Evolutionary conservation across 2,113 vertebrate species (phyloP).

Genomic region (Nipponia nippon): DNA sequence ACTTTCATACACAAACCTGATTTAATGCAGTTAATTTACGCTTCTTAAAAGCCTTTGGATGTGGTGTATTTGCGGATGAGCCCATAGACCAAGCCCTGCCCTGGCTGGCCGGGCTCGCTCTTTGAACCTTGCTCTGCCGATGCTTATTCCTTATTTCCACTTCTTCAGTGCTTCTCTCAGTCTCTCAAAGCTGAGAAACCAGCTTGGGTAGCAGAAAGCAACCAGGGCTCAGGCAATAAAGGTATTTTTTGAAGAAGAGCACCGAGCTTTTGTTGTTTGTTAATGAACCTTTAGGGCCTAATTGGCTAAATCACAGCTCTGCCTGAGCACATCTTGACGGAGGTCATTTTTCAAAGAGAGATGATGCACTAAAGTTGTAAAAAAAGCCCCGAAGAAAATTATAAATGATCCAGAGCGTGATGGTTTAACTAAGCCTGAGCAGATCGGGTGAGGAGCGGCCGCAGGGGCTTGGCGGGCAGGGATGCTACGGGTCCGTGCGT

Average conservation of each 20-base stretch:
- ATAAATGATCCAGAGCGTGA: neutral
- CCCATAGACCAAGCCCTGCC: neutral
- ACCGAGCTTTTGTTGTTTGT: rapidly evolving
- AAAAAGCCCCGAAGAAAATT: neutral
- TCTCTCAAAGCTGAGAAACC: neutral
- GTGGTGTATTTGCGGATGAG: neutral
- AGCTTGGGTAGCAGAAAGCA: neutral
- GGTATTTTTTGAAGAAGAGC: neutral
- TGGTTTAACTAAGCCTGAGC: neutral
- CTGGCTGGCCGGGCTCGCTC: rapidly evolving
- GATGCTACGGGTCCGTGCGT: rapidly evolving
- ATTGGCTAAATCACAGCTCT: neutral
- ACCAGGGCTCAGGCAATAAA: neutral
- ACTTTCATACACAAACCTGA: neutral
- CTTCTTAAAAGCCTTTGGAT: neutral
- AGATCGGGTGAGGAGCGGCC: neutral
- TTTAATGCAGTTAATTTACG: neutral
- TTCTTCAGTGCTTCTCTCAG: neutral
- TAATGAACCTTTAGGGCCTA: neutral
- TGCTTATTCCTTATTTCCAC: neutral
- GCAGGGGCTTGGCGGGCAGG: neutral
- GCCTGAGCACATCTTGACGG: neutral
- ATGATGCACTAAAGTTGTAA: neutral
- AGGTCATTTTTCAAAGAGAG: neutral
- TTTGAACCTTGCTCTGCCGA: neutral